Conservation (phyloP, 2,888 invertebrate species). For the Diloba caeruleocephala region DNA sequence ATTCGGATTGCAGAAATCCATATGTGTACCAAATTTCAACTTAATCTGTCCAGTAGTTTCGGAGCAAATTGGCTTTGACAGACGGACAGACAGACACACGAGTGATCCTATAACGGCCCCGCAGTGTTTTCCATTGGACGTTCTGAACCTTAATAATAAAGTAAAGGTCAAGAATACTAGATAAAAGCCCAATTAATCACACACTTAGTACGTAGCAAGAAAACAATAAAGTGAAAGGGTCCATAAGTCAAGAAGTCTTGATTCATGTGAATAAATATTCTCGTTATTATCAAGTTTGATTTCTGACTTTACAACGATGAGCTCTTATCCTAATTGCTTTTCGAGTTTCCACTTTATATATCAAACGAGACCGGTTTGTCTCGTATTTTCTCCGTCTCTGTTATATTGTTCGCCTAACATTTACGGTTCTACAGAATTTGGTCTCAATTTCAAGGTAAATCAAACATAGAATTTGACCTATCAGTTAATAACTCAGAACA, state of each 20-base stretch:
- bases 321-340: constrained; percentile 45
- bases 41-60: too few species aligned
- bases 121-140: too few species aligned
- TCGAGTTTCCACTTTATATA: constrained; percentile 17
- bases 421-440: background rate
- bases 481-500: too few species aligned
- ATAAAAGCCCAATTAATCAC: constrained; percentile 42
- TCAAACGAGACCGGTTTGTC: constrained; percentile 7
- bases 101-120: too few species aligned
- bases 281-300: constrained; percentile 11
- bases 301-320: constrained; percentile 13
- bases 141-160: too few species aligned
- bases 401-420: background rate
- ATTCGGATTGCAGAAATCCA: too few species aligned
- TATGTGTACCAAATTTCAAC: too few species aligned
- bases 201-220: constrained; percentile 18
- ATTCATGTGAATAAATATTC: constrained; percentile 25
- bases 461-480: too few species aligned
- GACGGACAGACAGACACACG: too few species aligned
- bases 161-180: background rate
- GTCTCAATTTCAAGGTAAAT: too few species aligned
- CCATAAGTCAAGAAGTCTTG: constrained; percentile 23
- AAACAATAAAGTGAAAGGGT: constrained; percentile 16
- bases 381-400: background rate
- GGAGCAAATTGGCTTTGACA: too few species aligned